Evolutionary conservation across 2,113 vertebrate species (phyloP).

Genomic region (Myotis lucifugus): DNA sequence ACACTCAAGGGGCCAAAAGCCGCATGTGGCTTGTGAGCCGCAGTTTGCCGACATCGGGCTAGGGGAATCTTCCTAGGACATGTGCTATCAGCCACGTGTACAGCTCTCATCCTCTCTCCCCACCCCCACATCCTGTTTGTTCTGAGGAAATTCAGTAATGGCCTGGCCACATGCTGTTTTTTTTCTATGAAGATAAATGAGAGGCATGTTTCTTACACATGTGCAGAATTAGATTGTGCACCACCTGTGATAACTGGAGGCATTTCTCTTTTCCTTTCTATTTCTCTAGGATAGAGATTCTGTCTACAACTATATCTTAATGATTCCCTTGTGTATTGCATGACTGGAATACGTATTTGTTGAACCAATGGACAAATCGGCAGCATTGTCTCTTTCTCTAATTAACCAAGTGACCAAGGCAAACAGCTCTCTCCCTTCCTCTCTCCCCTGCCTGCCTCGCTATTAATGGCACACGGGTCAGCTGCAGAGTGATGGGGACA

Average conservation of each 20-base stretch:
- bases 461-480: constrained; percentile 47
- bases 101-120: too few relatives aligned
- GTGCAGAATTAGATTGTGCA: constrained; percentile 13
- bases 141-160: too few relatives aligned
- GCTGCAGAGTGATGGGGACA: constrained; percentile 24
- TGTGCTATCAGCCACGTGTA: too few relatives aligned
- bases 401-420: constrained; percentile 56
- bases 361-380: constrained; percentile 39
- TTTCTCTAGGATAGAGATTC: constrained; percentile 5
- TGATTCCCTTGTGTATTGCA: not conserved
- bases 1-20: too few relatives aligned
- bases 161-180: too few relatives aligned
- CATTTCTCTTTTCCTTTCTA: not conserved
- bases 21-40: too few relatives aligned
- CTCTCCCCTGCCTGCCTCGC: not conserved
- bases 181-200: too few relatives aligned
- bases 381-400: constrained; percentile 52
- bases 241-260: not conserved
- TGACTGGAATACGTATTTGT: constrained; percentile 24
- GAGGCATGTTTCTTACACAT: too few relatives aligned
- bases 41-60: too few relatives aligned
- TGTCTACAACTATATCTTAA: not conserved
- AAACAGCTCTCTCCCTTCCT: not conserved
- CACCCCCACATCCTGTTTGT: too few relatives aligned
- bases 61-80: too few relatives aligned